A percentile compares a stretch with the other conserved stretches of the same genome.
These are phyloP conservation scores for Datnioides undecimradiatus DNA, from an alignment of 2,113 vertebrate genomes.

Conservation along the genomic window DNA sequence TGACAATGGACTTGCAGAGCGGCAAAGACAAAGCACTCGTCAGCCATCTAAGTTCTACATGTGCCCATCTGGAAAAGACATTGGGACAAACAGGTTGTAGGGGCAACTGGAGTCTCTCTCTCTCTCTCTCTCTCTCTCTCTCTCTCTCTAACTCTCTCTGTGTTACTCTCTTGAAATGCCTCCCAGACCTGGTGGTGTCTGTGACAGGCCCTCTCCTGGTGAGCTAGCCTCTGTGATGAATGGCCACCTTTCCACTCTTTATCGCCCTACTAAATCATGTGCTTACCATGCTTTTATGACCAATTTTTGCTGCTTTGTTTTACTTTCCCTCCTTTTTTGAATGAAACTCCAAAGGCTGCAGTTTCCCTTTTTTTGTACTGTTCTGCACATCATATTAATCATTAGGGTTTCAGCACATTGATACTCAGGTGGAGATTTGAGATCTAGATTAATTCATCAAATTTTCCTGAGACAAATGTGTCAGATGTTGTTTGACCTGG, in stretches of 20 bases:
- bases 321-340: slow-evolving; percentile 71
- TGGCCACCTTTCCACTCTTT: slow-evolving; percentile 84
- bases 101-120: slow-evolving; percentile 60
- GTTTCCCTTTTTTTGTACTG: slow-evolving; percentile 47
- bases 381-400: slow-evolving; percentile 47
- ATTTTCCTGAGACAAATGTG: slow-evolving; percentile 45
- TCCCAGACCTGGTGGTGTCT: slow-evolving; percentile 78
- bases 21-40: slow-evolving; percentile 58
- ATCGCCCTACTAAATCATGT: slow-evolving; percentile 87
- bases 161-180: slow-evolving; percentile 60
- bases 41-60: slow-evolving; percentile 49
- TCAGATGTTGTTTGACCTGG: slow-evolving; percentile 41
- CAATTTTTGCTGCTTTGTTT: slow-evolving; percentile 85
- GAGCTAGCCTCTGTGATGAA: slow-evolving; percentile 84
- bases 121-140: slow-evolving; percentile 24
- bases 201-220: slow-evolving; percentile 84
- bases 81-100: slow-evolving; percentile 69
- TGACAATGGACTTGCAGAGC: slow-evolving; percentile 61
- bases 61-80: slow-evolving; percentile 79
- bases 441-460: slow-evolving; percentile 53
- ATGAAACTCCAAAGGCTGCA: slow-evolving; percentile 74
- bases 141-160: slow-evolving; percentile 12
- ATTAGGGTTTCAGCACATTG: slow-evolving; percentile 46
- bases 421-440: slow-evolving; percentile 50
- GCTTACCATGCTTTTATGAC: slow-evolving; percentile 86